phyloP scores from a whole-genome alignment of 2,797 vertebrate species.

The Glyptemys insculpta region DNA sequence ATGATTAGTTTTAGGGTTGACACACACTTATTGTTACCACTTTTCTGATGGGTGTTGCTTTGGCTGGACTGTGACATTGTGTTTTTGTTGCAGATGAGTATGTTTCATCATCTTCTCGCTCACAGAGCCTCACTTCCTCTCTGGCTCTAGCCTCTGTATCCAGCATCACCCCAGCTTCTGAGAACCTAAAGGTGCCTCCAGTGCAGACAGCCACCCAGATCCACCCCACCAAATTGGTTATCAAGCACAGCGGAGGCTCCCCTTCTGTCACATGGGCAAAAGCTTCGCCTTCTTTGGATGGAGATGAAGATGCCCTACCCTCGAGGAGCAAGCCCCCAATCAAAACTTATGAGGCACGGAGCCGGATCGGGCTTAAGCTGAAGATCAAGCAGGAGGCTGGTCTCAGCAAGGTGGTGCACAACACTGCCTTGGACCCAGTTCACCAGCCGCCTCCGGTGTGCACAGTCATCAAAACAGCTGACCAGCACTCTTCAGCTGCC shows the following conservation, averaged over 20 bases:
- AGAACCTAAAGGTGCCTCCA: conserved; percentile 2
- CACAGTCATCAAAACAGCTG: conserved; percentile 82
- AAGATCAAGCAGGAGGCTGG: conserved; percentile 98
- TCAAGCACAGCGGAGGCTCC: conserved; percentile 90
- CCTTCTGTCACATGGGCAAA: conserved; percentile 84
- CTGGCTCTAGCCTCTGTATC: conserved; percentile 9
- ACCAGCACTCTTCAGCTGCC: background rate
- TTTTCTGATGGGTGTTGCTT: background rate
- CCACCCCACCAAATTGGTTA: conserved; percentile 90
- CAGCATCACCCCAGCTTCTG: background rate
- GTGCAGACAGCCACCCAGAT: conserved; percentile 36
- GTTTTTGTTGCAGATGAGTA: conserved; percentile 88
- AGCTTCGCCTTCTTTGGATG: conserved; percentile 71
- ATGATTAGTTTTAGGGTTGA: background rate
- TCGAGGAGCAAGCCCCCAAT: conserved; percentile 93
- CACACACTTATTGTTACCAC: background rate
- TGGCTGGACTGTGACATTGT: fast-evolving
- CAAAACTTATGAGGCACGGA: conserved; percentile 95
- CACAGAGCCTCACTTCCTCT: conserved; percentile 58
- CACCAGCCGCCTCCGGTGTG: conserved; percentile 81
- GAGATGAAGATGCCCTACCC: conserved; percentile 89
- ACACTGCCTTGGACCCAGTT: conserved; percentile 93
- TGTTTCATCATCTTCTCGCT: conserved; percentile 80
- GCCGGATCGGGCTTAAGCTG: conserved; percentile 92
- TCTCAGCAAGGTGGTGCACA: conserved; percentile 95